Evolutionary conservation across 2,888 invertebrate species (phyloP).

Genomic region (Ophion obscuratus): DNA sequence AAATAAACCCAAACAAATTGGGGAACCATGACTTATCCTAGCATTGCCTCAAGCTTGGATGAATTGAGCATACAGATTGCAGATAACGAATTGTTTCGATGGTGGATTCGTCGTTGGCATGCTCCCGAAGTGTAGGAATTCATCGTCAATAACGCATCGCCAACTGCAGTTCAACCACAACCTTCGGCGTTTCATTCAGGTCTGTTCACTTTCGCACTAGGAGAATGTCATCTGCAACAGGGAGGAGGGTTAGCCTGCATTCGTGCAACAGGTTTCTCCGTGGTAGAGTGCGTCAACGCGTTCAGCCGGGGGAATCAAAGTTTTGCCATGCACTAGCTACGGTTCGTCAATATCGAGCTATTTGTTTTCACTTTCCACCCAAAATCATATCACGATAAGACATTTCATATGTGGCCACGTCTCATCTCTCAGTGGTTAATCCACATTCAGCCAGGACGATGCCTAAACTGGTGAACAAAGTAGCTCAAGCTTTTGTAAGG

Average conservation of each 20-base stretch:
- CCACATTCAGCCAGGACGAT: no score
- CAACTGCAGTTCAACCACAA: background rate
- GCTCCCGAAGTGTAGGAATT: constrained; percentile 2
- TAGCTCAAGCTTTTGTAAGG: no score
- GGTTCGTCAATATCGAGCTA: constrained; percentile 22
- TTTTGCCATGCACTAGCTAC: constrained; percentile 44
- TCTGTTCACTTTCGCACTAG: constrained; percentile 47
- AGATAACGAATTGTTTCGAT: background rate
- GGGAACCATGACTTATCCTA: no score
- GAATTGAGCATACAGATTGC: no score
- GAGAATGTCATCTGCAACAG: constrained; percentile 68
- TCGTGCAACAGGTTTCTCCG: constrained; percentile 75
- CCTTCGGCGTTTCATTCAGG: constrained; percentile 5
- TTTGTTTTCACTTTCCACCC: background rate
- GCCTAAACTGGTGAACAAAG: no score
- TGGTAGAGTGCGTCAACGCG: constrained; percentile 47
- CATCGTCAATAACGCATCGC: background rate
- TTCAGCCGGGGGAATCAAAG: constrained; percentile 43
- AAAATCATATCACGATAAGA: background rate
- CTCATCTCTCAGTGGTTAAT: no score
- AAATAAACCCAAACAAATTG: no score
- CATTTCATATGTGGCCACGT: no score
- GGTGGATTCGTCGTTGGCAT: background rate
- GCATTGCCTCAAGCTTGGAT: no score
- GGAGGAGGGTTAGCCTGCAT: constrained; percentile 29